phyloP scores from a whole-genome alignment of 1,140 invertebrate species.

The Saccostrea echinata region DNA sequence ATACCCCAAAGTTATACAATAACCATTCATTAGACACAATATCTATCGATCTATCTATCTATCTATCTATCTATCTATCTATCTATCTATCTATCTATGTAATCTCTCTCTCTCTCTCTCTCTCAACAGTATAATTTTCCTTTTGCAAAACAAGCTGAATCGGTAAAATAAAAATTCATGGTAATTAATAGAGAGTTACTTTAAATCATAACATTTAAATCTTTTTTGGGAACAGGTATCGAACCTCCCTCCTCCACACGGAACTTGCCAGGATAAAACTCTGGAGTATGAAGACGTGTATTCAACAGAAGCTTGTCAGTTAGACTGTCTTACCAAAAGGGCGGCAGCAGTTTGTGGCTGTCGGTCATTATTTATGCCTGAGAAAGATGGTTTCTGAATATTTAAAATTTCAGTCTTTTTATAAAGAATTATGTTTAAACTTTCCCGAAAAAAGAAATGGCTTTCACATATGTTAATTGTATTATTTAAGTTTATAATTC shows the following conservation, averaged over 20 bases:
- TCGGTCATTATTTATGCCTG: constrained; percentile 63
- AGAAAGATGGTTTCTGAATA: constrained; percentile 53
- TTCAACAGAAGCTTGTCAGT: constrained; percentile 59
- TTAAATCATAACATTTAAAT: no score
- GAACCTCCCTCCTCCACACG: constrained; percentile 63
- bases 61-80: no score
- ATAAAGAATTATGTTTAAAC: neutral
- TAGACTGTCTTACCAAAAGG: constrained; percentile 62
- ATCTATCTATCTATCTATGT: no score
- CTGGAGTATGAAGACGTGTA: constrained; percentile 61
- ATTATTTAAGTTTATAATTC: no score
- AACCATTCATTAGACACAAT: neutral
- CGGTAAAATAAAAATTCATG: no score
- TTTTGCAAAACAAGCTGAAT: no score
- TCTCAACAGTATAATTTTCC: no score
- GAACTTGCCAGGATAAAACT: constrained; percentile 55
- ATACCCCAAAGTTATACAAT: neutral
- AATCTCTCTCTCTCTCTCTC: neutral
- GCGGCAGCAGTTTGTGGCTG: constrained; percentile 62
- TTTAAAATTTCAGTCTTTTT: no score
- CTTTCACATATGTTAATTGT: neutral
- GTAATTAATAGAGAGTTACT: no score
- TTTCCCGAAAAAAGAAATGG: neutral
- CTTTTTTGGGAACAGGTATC: constrained; percentile 52
- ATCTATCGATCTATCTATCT: neutral